Conservation (phyloP, 92 coral and sea anemone species). For the Parazoanthus atlanticus region DNA sequence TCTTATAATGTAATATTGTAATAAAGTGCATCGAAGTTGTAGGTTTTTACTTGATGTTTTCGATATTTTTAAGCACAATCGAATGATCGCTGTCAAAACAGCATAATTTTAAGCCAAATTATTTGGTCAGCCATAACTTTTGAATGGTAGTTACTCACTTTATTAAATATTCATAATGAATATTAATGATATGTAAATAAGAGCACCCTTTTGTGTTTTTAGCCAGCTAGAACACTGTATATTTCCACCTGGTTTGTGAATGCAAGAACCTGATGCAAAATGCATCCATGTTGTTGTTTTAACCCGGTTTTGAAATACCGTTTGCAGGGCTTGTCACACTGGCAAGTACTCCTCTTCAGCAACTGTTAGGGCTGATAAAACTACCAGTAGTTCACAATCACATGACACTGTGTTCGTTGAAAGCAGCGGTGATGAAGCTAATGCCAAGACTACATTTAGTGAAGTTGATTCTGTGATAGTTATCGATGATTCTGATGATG, state of each 20-base stretch:
- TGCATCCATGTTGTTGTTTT: not conserved
- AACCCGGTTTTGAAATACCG: not conserved
- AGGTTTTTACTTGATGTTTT: no score
- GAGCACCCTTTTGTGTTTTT: no score
- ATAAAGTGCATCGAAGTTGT: no score
- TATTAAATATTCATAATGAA: no score
- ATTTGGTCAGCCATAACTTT: no score
- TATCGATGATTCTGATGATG: conserved; percentile 9
- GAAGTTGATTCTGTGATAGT: conserved; percentile 6
- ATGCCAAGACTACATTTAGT: not conserved
- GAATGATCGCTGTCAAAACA: no score
- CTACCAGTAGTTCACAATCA: not conserved
- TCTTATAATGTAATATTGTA: no score
- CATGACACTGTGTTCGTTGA: not conserved
- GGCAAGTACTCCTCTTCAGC: not conserved
- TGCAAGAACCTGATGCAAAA: not conserved
- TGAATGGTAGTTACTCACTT: no score
- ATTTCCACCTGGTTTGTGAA: not conserved
- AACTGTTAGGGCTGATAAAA: not conserved
- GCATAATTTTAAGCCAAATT: no score
- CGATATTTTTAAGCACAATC: no score
- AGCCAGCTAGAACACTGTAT: no score
- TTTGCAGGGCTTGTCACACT: not conserved
- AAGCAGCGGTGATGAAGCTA: conserved; percentile 8
- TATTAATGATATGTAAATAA: no score